Percentiles rank a stretch among this genome's conserved stretches.
These are phyloP conservation scores for Agriopis marginaria DNA, from an alignment of 2,888 invertebrate species.

Conservation along the genomic window DNA sequence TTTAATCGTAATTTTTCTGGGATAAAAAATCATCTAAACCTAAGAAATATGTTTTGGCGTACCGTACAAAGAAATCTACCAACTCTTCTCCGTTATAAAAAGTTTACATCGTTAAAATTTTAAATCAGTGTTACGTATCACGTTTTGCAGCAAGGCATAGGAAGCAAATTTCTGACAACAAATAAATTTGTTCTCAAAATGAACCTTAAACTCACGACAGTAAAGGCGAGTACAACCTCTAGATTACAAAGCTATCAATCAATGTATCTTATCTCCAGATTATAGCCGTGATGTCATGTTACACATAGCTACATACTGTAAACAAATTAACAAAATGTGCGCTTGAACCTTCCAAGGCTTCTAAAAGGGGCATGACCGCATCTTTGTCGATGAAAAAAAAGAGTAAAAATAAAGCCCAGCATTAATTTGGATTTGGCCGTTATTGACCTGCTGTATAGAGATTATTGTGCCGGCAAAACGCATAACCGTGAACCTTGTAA, in stretches of 20 bases:
- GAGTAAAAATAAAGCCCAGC: background rate
- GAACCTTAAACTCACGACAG: constrained; percentile 10
- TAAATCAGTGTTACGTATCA: background rate
- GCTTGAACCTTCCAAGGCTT: constrained; percentile 21
- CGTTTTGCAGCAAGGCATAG: constrained; percentile 4
- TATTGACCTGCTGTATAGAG: background rate
- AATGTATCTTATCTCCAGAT: constrained; percentile 41
- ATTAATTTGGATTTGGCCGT: background rate
- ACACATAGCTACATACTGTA: constrained; percentile 11
- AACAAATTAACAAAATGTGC: constrained; percentile 21
- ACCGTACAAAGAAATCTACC: background rate
- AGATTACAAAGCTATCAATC: constrained; percentile 24
- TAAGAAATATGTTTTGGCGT: no score
- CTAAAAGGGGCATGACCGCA: constrained; percentile 14
- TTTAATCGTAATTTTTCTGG: no score
- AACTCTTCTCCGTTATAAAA: background rate
- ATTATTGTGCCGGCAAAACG: background rate
- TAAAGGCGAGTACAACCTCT: constrained; percentile 13
- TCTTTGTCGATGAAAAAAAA: background rate
- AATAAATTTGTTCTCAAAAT: constrained; percentile 6
- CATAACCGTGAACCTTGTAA: background rate
- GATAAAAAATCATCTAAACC: no score
- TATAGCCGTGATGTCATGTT: constrained; percentile 42
- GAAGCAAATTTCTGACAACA: constrained; percentile 16
- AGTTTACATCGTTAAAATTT: background rate